These are phyloP conservation scores for Pangasianodon hypophthalmus DNA, from an alignment of 2,113 vertebrate genomes.

Conservation along the genomic window DNA sequence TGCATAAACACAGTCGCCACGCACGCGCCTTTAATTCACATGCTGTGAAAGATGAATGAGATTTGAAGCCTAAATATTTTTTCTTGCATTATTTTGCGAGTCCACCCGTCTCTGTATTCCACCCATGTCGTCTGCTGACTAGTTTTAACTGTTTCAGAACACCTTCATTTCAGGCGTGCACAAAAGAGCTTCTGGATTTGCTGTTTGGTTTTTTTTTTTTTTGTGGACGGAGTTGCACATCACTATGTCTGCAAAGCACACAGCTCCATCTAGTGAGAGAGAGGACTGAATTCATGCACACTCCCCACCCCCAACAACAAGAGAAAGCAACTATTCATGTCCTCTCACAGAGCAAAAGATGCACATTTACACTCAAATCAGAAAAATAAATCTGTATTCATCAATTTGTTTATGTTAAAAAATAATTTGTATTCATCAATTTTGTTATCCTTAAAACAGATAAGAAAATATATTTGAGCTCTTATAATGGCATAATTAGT, in stretches of 20 bases:
- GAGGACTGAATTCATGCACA: conserved; percentile 7
- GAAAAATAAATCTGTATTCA: background rate
- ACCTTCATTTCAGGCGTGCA: conserved; percentile 36
- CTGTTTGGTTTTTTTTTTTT: conserved; percentile 3
- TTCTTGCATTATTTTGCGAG: conserved; percentile 33
- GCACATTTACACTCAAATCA: background rate
- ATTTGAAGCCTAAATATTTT: conserved; percentile 49
- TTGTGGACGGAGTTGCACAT: conserved; percentile 13
- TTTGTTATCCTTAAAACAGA: background rate
- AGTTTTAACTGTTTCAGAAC: conserved; percentile 46
- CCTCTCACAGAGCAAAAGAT: background rate
- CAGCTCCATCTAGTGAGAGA: conserved; percentile 81
- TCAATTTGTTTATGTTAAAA: background rate
- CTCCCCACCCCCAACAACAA: background rate
- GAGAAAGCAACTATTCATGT: background rate
- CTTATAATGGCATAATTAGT: background rate
- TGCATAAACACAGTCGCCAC: conserved; percentile 49
- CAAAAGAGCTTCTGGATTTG: conserved; percentile 31
- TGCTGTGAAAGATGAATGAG: conserved; percentile 40
- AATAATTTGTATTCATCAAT: background rate
- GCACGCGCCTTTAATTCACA: conserved; percentile 47
- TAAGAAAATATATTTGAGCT: background rate
- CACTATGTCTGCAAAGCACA: conserved; percentile 72
- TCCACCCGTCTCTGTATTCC: conserved; percentile 19
- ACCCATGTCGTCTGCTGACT: conserved; percentile 32